phyloP scores from a whole-genome alignment of 2,888 invertebrate genomes.

The Apamea monoglypha region DNA sequence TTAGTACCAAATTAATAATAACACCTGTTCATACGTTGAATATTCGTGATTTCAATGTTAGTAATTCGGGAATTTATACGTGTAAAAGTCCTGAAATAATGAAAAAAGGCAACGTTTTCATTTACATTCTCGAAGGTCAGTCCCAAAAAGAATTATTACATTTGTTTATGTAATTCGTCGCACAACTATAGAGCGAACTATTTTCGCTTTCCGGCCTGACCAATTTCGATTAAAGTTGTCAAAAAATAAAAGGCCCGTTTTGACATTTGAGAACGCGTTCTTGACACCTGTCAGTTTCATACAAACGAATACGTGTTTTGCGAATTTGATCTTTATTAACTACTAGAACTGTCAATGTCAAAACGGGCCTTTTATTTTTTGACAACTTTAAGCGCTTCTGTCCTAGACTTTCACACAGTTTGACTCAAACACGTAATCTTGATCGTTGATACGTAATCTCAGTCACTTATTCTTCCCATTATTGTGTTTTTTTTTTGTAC shows the following conservation, averaged over 20 bases:
- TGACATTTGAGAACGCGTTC: too few relatives aligned
- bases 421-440: too few relatives aligned
- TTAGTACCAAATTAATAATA: slow-evolving; percentile 37
- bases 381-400: too few relatives aligned
- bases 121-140: slow-evolving; percentile 63
- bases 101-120: slow-evolving; percentile 34
- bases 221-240: too few relatives aligned
- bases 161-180: neutral
- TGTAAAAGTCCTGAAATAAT: slow-evolving; percentile 56
- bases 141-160: neutral
- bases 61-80: slow-evolving; percentile 70
- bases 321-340: too few relatives aligned
- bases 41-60: slow-evolving; percentile 61
- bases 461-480: neutral
- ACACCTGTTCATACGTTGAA: slow-evolving; percentile 62
- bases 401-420: neutral
- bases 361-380: too few relatives aligned
- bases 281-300: too few relatives aligned
- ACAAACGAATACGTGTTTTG: too few relatives aligned
- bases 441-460: too few relatives aligned
- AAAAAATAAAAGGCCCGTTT: too few relatives aligned
- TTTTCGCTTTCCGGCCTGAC: neutral
- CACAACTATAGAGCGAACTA: neutral
- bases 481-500: neutral
- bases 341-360: too few relatives aligned